Percentiles rank a stretch among this genome's conserved stretches.
Conservation (phyloP, 2,797 vertebrate species). For the Enteromius argenteus region DNA sequence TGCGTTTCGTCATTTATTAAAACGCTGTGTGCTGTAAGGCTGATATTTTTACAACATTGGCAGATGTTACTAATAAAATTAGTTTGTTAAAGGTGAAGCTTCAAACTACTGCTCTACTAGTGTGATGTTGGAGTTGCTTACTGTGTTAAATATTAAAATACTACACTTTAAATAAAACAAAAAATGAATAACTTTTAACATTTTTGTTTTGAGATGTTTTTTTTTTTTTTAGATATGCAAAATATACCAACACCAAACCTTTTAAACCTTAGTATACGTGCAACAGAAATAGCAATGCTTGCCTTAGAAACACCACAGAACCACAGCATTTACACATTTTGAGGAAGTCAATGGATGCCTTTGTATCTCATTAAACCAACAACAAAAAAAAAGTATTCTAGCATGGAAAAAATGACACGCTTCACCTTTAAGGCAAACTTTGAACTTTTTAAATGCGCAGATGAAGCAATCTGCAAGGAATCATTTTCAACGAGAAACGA, state of each 20-base stretch:
- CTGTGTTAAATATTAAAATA: background rate
- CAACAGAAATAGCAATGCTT: conserved; percentile 4
- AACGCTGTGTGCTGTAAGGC: background rate
- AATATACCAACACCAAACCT: background rate
- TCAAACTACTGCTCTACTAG: background rate
- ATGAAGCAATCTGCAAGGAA: conserved; percentile 34
- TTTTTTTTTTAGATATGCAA: background rate
- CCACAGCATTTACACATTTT: background rate
- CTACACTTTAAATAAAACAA: background rate
- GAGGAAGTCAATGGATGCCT: background rate
- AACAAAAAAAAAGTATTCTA: background rate
- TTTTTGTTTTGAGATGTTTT: background rate
- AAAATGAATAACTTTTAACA: background rate
- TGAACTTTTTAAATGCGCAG: conserved; percentile 35
- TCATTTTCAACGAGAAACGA: conserved; percentile 1
- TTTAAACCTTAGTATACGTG: background rate
- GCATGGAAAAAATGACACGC: background rate
- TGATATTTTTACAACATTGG: background rate
- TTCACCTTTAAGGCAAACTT: conserved; percentile 20
- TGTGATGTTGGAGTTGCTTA: background rate
- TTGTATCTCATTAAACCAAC: background rate
- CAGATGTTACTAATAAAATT: background rate
- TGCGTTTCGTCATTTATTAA: conserved; percentile 59
- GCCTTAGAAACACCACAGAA: background rate
- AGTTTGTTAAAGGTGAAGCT: background rate